These are phyloP conservation scores for Erpornis zantholeuca DNA, from an alignment of 2,113 vertebrate species.

Conservation along the genomic window DNA sequence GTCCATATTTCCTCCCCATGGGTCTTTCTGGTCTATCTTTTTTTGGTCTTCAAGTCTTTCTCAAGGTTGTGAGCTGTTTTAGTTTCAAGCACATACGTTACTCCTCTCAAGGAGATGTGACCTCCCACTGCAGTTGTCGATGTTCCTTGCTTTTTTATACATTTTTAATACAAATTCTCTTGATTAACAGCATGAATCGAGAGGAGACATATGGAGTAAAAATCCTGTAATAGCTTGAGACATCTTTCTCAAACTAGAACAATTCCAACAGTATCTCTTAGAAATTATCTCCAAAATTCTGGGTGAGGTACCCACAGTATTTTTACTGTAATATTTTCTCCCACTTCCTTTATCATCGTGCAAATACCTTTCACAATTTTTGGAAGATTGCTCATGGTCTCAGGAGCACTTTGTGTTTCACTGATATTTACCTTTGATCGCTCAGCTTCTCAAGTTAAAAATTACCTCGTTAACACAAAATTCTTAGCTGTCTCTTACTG, in stretches of 20 bases:
- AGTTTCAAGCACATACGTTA: not conserved
- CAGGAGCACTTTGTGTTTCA: not conserved
- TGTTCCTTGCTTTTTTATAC: fast-evolving
- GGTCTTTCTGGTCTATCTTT: not conserved
- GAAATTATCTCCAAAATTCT: not conserved
- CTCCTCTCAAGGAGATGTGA: not conserved
- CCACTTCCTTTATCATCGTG: not conserved
- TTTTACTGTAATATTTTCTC: not conserved
- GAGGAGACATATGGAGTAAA: not conserved
- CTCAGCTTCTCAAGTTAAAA: not conserved
- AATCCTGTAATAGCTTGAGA: not conserved
- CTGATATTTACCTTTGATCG: not conserved
- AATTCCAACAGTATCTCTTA: not conserved
- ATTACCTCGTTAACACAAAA: not conserved
- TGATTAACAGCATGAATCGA: not conserved
- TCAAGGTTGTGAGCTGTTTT: not conserved
- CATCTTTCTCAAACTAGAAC: not conserved
- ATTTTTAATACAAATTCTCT: not conserved
- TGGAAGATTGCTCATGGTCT: not conserved
- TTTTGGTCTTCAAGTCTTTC: not conserved
- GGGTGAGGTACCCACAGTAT: not conserved
- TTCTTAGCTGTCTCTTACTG: not conserved
- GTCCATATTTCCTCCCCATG: not conserved
- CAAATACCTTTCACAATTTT: not conserved
- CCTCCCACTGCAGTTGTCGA: not conserved